phyloP scores from a whole-genome alignment of 1,140 invertebrate genomes.

The Paraescarpia echinospica region DNA sequence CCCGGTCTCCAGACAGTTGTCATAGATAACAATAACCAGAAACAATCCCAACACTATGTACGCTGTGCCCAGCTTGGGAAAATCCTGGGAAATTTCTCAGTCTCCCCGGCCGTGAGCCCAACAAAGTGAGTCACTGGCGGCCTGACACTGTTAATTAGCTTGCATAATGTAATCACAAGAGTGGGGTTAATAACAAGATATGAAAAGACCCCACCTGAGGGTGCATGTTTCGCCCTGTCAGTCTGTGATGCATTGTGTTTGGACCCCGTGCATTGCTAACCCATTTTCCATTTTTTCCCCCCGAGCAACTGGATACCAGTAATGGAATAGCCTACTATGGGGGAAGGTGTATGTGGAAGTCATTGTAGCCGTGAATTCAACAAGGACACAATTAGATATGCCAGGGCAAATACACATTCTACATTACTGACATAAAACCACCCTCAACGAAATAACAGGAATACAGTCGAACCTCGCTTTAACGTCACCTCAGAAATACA shows the following conservation, averaged over 20 bases:
- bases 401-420: background rate
- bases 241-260: background rate
- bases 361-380: background rate
- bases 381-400: background rate
- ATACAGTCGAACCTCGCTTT: too few species aligned
- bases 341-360: background rate
- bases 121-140: background rate
- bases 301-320: background rate
- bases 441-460: too few species aligned
- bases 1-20: background rate
- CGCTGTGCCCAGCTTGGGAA: background rate
- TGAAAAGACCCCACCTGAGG: background rate
- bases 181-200: background rate
- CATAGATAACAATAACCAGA: background rate
- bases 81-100: background rate
- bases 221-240: background rate
- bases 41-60: background rate
- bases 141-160: background rate
- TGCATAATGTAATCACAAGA: background rate
- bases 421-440: too few species aligned
- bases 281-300: background rate
- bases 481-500: too few species aligned
- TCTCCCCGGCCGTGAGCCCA: background rate
- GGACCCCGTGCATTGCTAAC: background rate
- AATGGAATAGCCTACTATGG: background rate